These are phyloP conservation scores for Muscicapa comitata DNA, from an alignment of 2,797 vertebrate species.

Conservation along the genomic window DNA sequence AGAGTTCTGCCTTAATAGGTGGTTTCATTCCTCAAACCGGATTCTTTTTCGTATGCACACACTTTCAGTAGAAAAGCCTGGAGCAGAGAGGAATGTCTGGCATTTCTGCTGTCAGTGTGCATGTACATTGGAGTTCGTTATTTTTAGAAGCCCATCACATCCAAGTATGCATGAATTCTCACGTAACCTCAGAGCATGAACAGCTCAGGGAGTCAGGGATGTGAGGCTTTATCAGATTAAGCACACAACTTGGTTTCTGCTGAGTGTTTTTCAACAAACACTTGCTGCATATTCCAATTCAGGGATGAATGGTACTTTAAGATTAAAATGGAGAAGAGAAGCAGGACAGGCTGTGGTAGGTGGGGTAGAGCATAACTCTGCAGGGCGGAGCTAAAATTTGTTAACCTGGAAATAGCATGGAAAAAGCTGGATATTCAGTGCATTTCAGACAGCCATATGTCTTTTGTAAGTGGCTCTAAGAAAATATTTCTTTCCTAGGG, in stretches of 20 bases:
- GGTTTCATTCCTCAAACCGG: background rate
- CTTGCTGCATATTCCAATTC: background rate
- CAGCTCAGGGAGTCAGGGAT: constrained; percentile 12
- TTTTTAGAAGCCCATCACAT: constrained; percentile 57
- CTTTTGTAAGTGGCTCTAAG: background rate
- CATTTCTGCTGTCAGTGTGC: constrained; percentile 55
- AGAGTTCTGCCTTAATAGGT: background rate
- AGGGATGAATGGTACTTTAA: background rate
- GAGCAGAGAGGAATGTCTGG: constrained; percentile 50
- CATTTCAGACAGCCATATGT: background rate
- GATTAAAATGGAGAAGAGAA: background rate
- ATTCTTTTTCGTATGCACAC: background rate
- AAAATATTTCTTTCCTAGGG: background rate
- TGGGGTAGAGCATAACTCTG: background rate
- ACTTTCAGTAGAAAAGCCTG: background rate
- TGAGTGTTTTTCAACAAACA: background rate
- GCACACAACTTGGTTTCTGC: background rate
- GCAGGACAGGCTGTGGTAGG: background rate
- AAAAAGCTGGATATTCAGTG: background rate
- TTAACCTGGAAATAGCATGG: background rate
- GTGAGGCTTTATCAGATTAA: constrained; percentile 22
- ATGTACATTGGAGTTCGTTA: constrained; percentile 9
- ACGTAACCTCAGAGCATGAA: constrained; percentile 39
- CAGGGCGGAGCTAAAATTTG: background rate
- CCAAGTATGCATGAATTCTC: constrained; percentile 64